Conservation (phyloP, 2,888 invertebrate genomes). For the Tortrix viridana region DNA sequence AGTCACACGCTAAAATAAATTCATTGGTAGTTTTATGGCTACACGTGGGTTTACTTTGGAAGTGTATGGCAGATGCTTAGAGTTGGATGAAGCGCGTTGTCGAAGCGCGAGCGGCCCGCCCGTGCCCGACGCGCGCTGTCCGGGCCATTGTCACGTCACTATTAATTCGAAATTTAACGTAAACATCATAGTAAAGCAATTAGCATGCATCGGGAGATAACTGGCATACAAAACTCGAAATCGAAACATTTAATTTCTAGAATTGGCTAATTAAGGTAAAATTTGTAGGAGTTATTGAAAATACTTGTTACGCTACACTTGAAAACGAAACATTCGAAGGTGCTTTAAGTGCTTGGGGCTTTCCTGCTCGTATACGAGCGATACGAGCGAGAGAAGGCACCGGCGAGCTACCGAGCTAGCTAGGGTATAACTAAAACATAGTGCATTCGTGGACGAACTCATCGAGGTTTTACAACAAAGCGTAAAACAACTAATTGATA, state of each 20-base stretch:
- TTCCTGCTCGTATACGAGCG: constrained; percentile 73
- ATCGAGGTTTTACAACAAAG: constrained; percentile 71
- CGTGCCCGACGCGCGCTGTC: too few relatives aligned
- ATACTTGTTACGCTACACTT: constrained; percentile 63
- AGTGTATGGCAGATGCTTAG: not conserved
- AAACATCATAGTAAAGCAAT: constrained; percentile 58
- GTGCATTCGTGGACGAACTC: constrained; percentile 80
- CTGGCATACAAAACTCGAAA: constrained; percentile 64
- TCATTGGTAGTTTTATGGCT: not conserved
- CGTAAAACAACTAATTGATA: constrained; percentile 74
- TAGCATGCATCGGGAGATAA: constrained; percentile 58
- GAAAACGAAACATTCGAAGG: constrained; percentile 42
- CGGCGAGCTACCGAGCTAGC: constrained; percentile 59
- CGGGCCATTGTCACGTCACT: constrained; percentile 12
- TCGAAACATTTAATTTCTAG: constrained; percentile 64
- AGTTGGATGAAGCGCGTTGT: not conserved
- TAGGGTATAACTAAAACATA: constrained; percentile 78
- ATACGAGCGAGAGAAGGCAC: constrained; percentile 68
- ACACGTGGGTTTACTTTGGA: constrained; percentile 2
- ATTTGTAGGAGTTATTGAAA: constrained; percentile 63
- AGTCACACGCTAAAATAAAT: constrained; percentile 5
- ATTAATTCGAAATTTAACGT: constrained; percentile 7
- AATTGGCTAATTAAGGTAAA: constrained; percentile 73
- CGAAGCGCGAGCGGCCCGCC: not conserved
- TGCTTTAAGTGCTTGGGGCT: constrained; percentile 43